phyloP scores from a whole-genome alignment of 2,888 invertebrate genomes.

The Pogonocherus hispidulus region DNA sequence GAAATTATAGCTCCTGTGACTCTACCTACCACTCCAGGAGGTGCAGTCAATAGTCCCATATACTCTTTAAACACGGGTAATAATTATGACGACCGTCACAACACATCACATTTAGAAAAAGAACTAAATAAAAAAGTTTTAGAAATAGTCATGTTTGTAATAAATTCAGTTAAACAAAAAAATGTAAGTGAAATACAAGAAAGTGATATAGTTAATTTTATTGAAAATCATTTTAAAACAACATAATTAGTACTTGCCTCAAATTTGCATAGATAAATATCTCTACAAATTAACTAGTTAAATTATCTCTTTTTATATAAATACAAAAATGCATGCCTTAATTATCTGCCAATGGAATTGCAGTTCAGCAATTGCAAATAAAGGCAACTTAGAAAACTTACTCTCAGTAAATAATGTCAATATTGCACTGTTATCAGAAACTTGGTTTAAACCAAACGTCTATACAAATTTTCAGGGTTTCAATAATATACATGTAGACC shows the following conservation, averaged over 20 bases:
- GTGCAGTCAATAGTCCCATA: neutral
- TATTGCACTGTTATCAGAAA: constrained; percentile 27
- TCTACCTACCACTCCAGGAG: neutral
- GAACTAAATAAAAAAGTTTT: neutral
- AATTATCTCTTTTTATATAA: neutral
- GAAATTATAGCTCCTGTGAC: neutral
- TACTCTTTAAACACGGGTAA: neutral
- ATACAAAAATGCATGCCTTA: constrained; percentile 6
- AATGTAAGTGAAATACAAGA: neutral
- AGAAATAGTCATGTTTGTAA: neutral
- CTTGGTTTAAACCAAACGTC: constrained; percentile 26
- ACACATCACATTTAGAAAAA: neutral
- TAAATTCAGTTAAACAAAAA: neutral
- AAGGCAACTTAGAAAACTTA: constrained; percentile 17
- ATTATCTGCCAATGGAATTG: constrained; percentile 25
- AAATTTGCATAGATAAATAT: neutral
- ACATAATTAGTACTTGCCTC: neutral
- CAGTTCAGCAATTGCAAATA: constrained; percentile 22
- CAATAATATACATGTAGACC: constrained; percentile 11
- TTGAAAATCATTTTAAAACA: neutral
- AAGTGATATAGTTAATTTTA: neutral
- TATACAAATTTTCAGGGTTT: constrained; percentile 8
- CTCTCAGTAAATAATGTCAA: constrained; percentile 1
- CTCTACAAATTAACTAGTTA: no score
- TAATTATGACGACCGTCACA: neutral